Base-by-base conservation (phyloP, 2,888 invertebrate species). In the Acanthopleura granulata region DNA sequence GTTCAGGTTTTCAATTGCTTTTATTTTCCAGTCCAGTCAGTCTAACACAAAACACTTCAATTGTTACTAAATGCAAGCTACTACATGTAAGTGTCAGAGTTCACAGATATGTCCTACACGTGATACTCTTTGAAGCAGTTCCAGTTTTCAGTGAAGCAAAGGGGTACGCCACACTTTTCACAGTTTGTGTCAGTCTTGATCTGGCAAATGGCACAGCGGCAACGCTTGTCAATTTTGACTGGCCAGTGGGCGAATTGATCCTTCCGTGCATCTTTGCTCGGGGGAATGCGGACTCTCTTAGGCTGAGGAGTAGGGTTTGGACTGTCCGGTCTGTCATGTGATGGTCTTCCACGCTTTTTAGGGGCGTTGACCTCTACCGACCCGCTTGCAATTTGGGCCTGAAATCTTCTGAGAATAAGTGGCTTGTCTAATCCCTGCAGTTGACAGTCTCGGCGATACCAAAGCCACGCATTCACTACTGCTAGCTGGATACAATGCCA, bases 71-170 rank as follows among this genome's bases (percentile, higher is more conserved):
- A n/a, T n/a, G n/a, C n/a, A n/a, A n/a, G n/a, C n/a, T n/a, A n/a
- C n/a, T n/a, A n/a, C n/a, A n/a, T n/a, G n/a, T n/a, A n/a, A n/a
- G n/a, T n/a, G n/a, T n/a, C n/a, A n/a, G 51, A 51, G 14, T 15
- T 15, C 14, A 51, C 18, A 51, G 51, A 15, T 18, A 18, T 51
- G 51, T 15, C 18, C 18, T 51, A 51, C 51, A 51, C 51, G 72
- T 77, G 77, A 51, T 51, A 73, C 25, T 69, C 71, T 51, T 29
- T 51, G 62, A 77, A 75, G 57, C 77, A 75, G 74, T 75, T 77
- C 40, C 75, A 57, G 49, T 75, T 57, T 61, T 77, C 74, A 70
- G 66, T 73, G 18, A 75, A 66, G 49, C 77, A 77, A 50, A 74
- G 40, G 70, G 69, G 72, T 18, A 73, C 73, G 30, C 40, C 62